Evolutionary conservation across 2,888 invertebrate species (phyloP).

Genomic region (Ischnura elegans): DNA sequence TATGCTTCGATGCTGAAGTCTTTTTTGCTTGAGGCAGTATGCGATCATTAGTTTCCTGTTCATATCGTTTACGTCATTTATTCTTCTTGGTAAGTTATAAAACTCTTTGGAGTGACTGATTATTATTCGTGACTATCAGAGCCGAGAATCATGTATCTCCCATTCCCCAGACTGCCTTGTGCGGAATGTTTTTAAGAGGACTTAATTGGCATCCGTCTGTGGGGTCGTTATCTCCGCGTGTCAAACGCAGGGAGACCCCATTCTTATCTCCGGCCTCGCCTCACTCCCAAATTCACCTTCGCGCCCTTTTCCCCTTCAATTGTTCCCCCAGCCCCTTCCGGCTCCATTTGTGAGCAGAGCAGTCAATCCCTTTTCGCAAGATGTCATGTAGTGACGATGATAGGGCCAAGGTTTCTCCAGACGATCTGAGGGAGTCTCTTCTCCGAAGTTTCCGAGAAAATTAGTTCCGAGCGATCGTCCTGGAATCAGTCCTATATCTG

Average conservation of each 20-base stretch:
- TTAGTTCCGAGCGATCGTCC: slow-evolving; percentile 48
- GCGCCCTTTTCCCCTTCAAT: slow-evolving; percentile 32
- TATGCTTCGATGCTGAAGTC: no score
- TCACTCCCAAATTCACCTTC: slow-evolving; percentile 1
- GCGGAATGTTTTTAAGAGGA: slow-evolving; percentile 42
- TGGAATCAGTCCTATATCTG: slow-evolving; percentile 12
- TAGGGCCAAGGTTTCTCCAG: slow-evolving; percentile 18
- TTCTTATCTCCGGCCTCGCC: slow-evolving; percentile 11
- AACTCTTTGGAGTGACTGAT: slow-evolving; percentile 15
- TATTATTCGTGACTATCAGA: slow-evolving; percentile 29
- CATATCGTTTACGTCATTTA: background rate
- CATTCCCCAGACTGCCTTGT: background rate
- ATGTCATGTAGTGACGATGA: slow-evolving; percentile 54
- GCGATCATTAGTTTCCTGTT: background rate
- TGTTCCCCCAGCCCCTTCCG: slow-evolving; percentile 35
- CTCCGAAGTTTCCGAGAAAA: slow-evolving; percentile 47
- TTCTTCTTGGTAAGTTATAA: background rate
- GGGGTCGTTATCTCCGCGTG: slow-evolving; percentile 53
- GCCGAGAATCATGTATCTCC: slow-evolving; percentile 31
- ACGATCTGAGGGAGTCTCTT: slow-evolving; percentile 22
- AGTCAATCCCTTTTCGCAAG: slow-evolving; percentile 44
- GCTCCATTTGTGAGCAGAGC: slow-evolving; percentile 20
- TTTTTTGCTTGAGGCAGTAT: background rate
- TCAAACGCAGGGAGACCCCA: slow-evolving; percentile 37
- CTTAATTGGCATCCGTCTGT: slow-evolving; percentile 51